These are phyloP conservation scores for Cantharis nigra DNA, from an alignment of 2,888 invertebrate species.

Conservation along the genomic window DNA sequence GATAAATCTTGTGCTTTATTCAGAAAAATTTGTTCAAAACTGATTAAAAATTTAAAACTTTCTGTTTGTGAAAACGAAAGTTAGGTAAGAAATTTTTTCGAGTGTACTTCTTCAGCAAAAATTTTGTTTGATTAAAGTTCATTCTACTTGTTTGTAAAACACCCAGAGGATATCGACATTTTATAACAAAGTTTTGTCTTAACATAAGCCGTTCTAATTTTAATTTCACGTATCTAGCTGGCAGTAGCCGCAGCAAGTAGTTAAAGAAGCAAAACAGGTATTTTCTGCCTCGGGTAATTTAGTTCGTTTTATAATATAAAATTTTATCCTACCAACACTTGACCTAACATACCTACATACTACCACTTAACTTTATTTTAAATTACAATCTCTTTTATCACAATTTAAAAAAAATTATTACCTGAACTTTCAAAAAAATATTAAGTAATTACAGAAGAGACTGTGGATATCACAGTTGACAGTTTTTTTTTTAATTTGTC, in stretches of 20 bases:
- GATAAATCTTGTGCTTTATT: background rate
- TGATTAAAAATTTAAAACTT: background rate
- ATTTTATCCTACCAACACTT: background rate
- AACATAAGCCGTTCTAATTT: slow-evolving; percentile 18
- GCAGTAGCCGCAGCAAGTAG: slow-evolving; percentile 20
- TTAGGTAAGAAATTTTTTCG: background rate
- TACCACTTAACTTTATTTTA: background rate
- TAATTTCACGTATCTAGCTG: slow-evolving; percentile 10
- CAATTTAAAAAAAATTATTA: background rate
- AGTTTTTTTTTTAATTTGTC: background rate
- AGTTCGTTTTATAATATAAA: slow-evolving; percentile 2
- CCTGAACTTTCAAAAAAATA: background rate
- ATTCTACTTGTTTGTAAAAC: background rate
- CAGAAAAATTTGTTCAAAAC: background rate
- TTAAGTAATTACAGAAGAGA: too few relatives aligned
- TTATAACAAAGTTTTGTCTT: slow-evolving; percentile 5
- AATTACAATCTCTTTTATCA: background rate
- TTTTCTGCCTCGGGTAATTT: slow-evolving; percentile 19
- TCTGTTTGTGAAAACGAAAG: background rate
- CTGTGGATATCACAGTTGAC: too few relatives aligned
- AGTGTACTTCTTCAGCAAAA: background rate
- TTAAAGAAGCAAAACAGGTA: slow-evolving; percentile 25
- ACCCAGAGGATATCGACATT: slow-evolving; percentile 17
- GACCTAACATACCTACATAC: background rate
- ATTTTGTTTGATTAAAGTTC: slow-evolving; percentile 4